These are phyloP conservation scores for Tor tambroides DNA, from an alignment of 2,113 vertebrate genomes.

Conservation along the genomic window DNA sequence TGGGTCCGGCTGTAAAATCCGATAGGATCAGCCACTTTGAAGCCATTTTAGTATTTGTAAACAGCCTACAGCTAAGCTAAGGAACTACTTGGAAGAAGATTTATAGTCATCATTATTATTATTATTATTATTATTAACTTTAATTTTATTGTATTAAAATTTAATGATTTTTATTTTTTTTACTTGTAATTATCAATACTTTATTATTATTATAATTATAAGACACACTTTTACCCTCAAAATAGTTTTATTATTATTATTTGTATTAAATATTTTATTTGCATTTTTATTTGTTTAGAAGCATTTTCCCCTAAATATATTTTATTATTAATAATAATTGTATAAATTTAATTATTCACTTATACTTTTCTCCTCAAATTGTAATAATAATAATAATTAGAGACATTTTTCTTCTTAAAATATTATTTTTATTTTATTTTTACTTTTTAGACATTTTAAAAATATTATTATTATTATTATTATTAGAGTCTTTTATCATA, in stretches of 20 bases:
- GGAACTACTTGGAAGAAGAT: background rate
- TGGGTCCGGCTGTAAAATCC: slow-evolving; percentile 1
- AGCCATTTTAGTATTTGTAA: slow-evolving; percentile 1
- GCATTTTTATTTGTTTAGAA: too few species aligned
- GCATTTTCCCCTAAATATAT: too few species aligned
- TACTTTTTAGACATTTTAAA: too few species aligned
- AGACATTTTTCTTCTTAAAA: background rate
- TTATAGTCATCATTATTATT: background rate
- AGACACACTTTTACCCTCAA: too few species aligned
- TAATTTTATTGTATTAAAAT: too few species aligned
- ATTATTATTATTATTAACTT: background rate
- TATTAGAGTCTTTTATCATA: too few species aligned
- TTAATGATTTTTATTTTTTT: background rate
- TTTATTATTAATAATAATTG: too few species aligned
- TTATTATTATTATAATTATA: background rate
- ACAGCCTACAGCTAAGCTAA: background rate
- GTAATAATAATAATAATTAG: background rate
- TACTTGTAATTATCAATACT: background rate
- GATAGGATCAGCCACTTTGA: slow-evolving; percentile 1
- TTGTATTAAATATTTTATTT: too few species aligned
- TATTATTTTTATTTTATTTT: too few species aligned
- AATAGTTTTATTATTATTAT: background rate
- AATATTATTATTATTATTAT: too few species aligned
- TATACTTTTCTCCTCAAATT: too few species aligned
- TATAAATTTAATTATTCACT: too few species aligned